Base-by-base conservation (phyloP, 2,113 vertebrate species). In the Ifrita kowaldi region DNA sequence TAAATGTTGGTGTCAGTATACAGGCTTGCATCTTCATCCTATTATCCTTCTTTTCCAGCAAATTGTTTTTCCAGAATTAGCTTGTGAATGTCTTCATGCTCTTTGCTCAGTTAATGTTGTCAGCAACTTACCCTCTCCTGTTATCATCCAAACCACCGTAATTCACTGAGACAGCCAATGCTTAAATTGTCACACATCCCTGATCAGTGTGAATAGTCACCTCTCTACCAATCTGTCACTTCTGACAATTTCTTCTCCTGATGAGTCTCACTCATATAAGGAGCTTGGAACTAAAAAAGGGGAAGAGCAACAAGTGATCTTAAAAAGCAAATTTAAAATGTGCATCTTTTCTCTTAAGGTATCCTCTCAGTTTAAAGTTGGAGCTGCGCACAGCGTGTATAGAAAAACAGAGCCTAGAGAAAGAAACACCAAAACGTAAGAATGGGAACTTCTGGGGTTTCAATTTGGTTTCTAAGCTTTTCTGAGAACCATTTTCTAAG, bases 311-410 rank as follows among this genome's bases (percentile, higher is more conserved):
- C 8, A 65, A 12, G 9, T 3, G 11, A 76, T 52, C n/a, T 76
- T 87, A 65, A 79, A 91, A 94, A 73, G 13, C 19, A 70, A 80
- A 71, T 55, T 11, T 8, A 55, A 68, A 89, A 76, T 24, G 32
- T 9, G 9, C 23, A 35, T 16, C 6, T 44, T 56, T 74, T 24
- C 39, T 74, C 28, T 23, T 35, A 55, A 57, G 13, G 20, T 60
- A 46, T 9, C 9, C 32, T 74, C 55, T 65, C 64, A 42, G 30
- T 63, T 92, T 3, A 30, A 53, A 26, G 3, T 57, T 53, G 41
- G 56, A 81, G 22, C 41, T 39, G 30, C 0, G 2, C 20, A 33
- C 2, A n/a, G 9, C 2, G 2, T 42, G 8, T 52, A 59, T 1
- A 39, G 23, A 56, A n/a, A 90, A 84, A 11, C 0, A 1, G 6